Conservation (phyloP, 2,797 vertebrate genomes). For the Podarcis lilfordi region DNA sequence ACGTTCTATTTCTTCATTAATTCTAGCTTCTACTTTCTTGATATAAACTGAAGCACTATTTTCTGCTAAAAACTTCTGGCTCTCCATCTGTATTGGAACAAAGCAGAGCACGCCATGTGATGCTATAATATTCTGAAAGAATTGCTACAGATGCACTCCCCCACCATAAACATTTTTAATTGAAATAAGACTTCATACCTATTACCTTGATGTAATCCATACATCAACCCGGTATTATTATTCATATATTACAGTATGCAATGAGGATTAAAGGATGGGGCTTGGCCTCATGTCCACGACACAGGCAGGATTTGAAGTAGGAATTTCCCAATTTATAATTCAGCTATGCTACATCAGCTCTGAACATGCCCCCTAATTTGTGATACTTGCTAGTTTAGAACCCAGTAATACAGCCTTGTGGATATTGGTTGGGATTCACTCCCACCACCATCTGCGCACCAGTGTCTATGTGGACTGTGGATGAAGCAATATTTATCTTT, state of each 20-base stretch:
- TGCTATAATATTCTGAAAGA: neutral
- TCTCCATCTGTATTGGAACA: constrained; percentile 90
- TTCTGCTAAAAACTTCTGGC: constrained; percentile 97
- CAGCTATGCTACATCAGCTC: neutral
- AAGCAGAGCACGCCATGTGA: neutral
- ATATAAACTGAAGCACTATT: constrained; percentile 98
- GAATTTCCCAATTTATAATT: neutral
- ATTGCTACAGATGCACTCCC: neutral
- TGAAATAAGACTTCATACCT: neutral
- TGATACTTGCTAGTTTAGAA: neutral
- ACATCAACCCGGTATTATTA: neutral
- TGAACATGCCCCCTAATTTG: neutral
- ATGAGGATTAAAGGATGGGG: neutral
- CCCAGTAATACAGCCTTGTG: neutral
- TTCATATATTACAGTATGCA: neutral
- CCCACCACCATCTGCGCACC: neutral
- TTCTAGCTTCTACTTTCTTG: constrained; percentile 97
- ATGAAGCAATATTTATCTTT: neutral
- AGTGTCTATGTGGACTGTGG: neutral
- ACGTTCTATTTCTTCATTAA: constrained; percentile 97
- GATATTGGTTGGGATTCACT: neutral
- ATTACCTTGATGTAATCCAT: neutral
- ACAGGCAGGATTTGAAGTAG: neutral
- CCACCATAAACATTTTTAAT: neutral
- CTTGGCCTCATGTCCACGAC: neutral